Base-by-base conservation (phyloP, 2,113 vertebrate species). In the Pitta sordida region DNA sequence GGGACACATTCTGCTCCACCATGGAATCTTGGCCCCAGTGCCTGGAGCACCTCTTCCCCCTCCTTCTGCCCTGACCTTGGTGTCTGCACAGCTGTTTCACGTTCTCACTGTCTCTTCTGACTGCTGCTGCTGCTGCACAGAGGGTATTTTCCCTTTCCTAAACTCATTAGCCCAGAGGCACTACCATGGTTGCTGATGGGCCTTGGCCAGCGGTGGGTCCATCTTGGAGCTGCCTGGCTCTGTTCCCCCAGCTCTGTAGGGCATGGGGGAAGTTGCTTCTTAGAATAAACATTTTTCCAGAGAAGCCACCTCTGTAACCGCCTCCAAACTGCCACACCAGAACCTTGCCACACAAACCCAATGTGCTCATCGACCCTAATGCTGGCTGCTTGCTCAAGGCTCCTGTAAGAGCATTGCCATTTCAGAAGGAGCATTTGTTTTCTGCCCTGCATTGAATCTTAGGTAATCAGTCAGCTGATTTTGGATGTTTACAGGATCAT, bases 171-270 rank as follows among this genome's bases (percentile, higher is more conserved):
- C 27, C 37, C 59, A 52, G 77, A 65, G 44, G 22, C n/a, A 37
- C 27, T 44, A 4, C 23, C n/a, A n/a, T 13, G 9, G 19, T 11
- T 65, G 15, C 30, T 0, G 0, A 8, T 37, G 51, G 44, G 36
- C 27, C 37, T 74, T 81, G 51, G 52, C 32, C 18, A 68, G 46
- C 2, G 3, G n/a, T 7, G 10, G n/a, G 46, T 51, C 26, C 20
- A 6, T 44, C 27, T 24, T 52, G 8, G 27, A 44, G 22, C n/a
- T 63, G 59, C 9, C 32, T 65, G 76, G 15, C 22, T n/a, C n/a
- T n/a, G n/a, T n/a, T n/a, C n/a, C n/a, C 23, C 7, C 34, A 15
- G 18, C 43, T 56, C 49, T 73, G 8, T 23, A 51, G 44, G 44
- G 22, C 27, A 44, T 17, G 18, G 39, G 27, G 59, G 27, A 58